Evolutionary conservation across 2,113 vertebrate species (phyloP), one percentile per base, ranked within the genome.

Genomic region (Cepphus grylle): DNA sequence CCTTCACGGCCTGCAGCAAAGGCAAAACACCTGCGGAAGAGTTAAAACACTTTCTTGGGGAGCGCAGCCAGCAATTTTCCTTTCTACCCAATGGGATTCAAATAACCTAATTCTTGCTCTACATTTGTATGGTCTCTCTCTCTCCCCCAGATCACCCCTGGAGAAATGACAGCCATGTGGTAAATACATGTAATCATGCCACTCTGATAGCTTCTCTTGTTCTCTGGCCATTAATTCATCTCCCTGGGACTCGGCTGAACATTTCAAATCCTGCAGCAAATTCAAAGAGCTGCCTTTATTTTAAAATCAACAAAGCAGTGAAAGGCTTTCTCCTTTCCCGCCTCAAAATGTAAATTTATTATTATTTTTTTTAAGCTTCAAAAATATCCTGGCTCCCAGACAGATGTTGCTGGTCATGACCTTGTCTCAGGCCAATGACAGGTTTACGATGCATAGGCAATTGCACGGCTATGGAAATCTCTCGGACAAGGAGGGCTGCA

Each of bases 51-150:
- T 78, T 80, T 82, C 81, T 34, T 3, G 1, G 13, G n/a, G 47
- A 84, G 74, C 0, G 0, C 52, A 93, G 93, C 58, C 90, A 80
- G 74, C 85, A 88, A 88, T 93, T 95, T 95, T 34, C 58, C 71
- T 78, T 81, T 52, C 85, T 40, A 53, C 71, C 81, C 73, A 76
- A 72, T 32, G 88, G 86, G 85, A 91, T 91, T 89, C 82, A 62
- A 86, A 91, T 94, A 96, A 97, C 91, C 92, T 91, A 95, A 86
- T 93, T 95, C 89, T 82, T 94, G 61, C 27, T 87, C 87, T 92
- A 63, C 74, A 52, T 86, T 86, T 2, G 1, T 55, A 50, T 8
- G 1, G 17, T 76, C n/a, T 70, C 45, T 43, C 45, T 43, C 79
- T 81, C 29, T 59, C 53, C 9, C 17, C 29, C 8, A 4, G 70